phyloP scores from a whole-genome alignment of 1,140 invertebrate species.

The Lucilia sericata region DNA sequence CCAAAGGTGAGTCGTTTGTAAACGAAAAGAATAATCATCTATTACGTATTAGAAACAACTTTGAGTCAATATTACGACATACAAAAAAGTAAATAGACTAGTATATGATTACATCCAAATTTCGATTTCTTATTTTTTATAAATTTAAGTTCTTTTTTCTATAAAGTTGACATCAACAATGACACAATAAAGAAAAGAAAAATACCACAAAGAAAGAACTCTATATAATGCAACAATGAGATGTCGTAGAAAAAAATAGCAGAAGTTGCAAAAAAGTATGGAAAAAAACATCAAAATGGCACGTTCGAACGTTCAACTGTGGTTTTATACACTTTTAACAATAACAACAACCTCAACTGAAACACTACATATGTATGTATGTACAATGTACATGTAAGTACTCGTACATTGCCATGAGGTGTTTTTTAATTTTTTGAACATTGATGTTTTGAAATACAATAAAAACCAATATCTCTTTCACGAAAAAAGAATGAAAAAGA shows the following conservation, averaged over 20 bases:
- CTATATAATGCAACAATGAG: conserved; percentile 5
- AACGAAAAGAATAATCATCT: not conserved
- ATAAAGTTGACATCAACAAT: not conserved
- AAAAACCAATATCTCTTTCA: too few relatives aligned
- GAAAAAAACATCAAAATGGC: conserved; percentile 4
- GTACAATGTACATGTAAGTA: too few relatives aligned
- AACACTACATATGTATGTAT: too few relatives aligned
- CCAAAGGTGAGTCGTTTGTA: not conserved
- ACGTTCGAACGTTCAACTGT: conserved; percentile 11
- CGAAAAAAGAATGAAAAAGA: too few relatives aligned
- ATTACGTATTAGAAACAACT: not conserved
- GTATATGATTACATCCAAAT: not conserved
- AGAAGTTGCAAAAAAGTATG: not conserved
- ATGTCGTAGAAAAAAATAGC: not conserved
- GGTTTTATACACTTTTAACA: not conserved
- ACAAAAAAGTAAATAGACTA: not conserved
- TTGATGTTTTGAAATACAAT: too few relatives aligned
- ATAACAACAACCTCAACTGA: too few relatives aligned
- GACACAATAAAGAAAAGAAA: not conserved
- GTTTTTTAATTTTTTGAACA: too few relatives aligned
- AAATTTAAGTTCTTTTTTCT: not conserved
- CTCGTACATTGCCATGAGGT: too few relatives aligned
- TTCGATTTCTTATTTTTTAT: not conserved
- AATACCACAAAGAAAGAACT: not conserved
- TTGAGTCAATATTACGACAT: not conserved